Percentiles rank a stretch among this genome's conserved stretches.
Conservation (phyloP, 2,888 invertebrate genomes). For the Diogma glabrata region DNA sequence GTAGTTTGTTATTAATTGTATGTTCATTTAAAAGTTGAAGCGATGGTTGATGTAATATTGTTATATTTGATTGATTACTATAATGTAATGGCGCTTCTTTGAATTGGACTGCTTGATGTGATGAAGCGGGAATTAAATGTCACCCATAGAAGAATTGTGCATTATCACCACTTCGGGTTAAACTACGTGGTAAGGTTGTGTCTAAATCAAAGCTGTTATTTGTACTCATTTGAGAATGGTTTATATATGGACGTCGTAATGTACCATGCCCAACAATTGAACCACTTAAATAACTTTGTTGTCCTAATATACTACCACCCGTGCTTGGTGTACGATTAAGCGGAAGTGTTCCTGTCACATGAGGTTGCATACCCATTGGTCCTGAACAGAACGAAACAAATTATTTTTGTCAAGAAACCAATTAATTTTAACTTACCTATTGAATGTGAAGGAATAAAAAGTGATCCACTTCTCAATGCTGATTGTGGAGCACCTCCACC, state of each 20-base stretch:
- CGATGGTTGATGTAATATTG: not conserved
- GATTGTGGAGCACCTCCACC: slow-evolving; percentile 18
- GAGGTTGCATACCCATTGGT: not conserved
- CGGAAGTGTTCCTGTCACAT: slow-evolving; percentile 5
- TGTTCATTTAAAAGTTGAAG: slow-evolving; percentile 6
- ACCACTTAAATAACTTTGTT: slow-evolving; percentile 26
- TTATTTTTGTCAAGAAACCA: not conserved
- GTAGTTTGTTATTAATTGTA: too few species aligned
- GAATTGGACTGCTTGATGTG: slow-evolving; percentile 21
- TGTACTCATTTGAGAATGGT: slow-evolving; percentile 17
- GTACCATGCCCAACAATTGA: slow-evolving; percentile 27
- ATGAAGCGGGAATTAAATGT: slow-evolving; percentile 35
- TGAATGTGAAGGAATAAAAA: not conserved
- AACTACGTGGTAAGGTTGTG: slow-evolving; percentile 29
- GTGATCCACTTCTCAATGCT: slow-evolving; percentile 15
- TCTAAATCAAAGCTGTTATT: slow-evolving; percentile 18
- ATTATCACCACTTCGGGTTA: slow-evolving; percentile 20
- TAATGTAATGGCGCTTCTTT: slow-evolving; percentile 7
- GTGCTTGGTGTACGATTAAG: slow-evolving; percentile 2
- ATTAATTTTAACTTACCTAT: slow-evolving; percentile 10
- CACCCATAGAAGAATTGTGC: slow-evolving; percentile 34
- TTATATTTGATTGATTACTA: slow-evolving; percentile 24
- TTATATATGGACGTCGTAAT: slow-evolving; percentile 28
- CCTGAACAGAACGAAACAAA: slow-evolving; percentile 1
- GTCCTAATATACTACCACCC: not conserved